Conservation (phyloP, 2,797 vertebrate genomes). For the Merluccius polli region DNA sequence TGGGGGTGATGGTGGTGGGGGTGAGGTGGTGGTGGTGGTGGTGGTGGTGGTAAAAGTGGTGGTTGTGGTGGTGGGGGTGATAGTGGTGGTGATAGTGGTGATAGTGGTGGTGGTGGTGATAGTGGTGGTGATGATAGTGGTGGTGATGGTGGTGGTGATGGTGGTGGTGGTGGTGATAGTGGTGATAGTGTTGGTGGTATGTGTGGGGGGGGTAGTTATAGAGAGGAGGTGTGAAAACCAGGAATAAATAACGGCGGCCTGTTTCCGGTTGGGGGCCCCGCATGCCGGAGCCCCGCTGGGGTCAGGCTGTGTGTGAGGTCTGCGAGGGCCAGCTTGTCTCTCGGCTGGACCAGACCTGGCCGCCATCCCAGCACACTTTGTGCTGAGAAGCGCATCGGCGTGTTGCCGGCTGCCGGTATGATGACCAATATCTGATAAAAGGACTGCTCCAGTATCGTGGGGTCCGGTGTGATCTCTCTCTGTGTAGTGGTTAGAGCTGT, state of each 20-base stretch:
- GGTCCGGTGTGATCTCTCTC: too few species aligned
- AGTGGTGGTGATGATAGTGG: conserved; percentile 13
- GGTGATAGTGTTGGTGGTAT: conserved; percentile 9
- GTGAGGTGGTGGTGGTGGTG: conserved; percentile 54
- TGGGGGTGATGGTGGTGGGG: conserved; percentile 25
- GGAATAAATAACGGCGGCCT: conserved; percentile 40
- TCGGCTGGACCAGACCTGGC: conserved; percentile 49
- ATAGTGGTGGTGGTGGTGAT: conserved; percentile 35
- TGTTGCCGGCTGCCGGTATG: not conserved
- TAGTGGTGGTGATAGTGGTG: conserved; percentile 23
- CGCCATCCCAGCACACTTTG: not conserved
- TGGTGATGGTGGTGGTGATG: too few species aligned
- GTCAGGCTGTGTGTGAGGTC: not conserved
- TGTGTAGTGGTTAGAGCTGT: not conserved
- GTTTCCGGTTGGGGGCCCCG: not conserved
- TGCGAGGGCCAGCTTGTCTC: conserved; percentile 53
- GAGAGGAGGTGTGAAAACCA: conserved; percentile 23
- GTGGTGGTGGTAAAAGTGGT: not conserved
- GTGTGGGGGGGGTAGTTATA: conserved; percentile 22
- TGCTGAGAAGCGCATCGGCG: not conserved
- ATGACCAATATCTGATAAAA: too few species aligned
- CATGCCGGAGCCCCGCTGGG: not conserved
- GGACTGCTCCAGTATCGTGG: too few species aligned
- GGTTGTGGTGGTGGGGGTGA: conserved; percentile 1
- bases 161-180: conserved; percentile 32